Evolutionary conservation across 2,888 invertebrate species (phyloP), one percentile per base, ranked within the genome.

Genomic region (Eugnorisma glareosa): DNA sequence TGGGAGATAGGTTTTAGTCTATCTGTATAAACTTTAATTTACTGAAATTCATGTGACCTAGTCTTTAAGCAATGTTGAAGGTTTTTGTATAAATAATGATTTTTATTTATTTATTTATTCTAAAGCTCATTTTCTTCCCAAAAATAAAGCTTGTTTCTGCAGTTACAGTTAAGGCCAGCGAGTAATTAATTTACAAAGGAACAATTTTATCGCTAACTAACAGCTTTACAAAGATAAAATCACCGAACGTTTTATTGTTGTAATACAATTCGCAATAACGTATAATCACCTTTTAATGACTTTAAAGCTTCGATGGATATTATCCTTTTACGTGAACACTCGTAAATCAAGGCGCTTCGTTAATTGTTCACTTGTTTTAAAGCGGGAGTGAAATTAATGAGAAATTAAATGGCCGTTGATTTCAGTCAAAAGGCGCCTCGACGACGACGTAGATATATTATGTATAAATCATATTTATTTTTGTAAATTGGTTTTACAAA

Each of bases 211-310:
- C 61, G 43, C 66, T 72, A 66, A 70, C 71, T 81, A 80, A 72
- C 61, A 77, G 61, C 43, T 61, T 75, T 28, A 64, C 51, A 73
- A 6, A 71, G 67, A 81, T 83, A 76, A 81, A 81, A 81, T 81
- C 51, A 67, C 37, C 18, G 45, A 70, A 57, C 72, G 35, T 69
- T 84, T 84, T 74, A 76, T 76, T 66, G 48, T 43, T 64, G 67
- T 84, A 78, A 70, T 78, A 76, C 72, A 73, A 83, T 73, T 75
- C 68, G 54, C 70, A 69, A 77, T 66, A 73, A 73, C 73, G 68
- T 64, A 77, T 91, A 91, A 93, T 91, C 90, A 86, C 83, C 77
- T 89, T 90, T 90, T 91, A 92, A 90, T 89, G 89, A 89, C 89
- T 86, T 90, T 89, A 88, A 89, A 86, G 84, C 88, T 90, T 89